phyloP scores from a whole-genome alignment of 1,140 invertebrate species.

The Macrosteles quadrilineatus region DNA sequence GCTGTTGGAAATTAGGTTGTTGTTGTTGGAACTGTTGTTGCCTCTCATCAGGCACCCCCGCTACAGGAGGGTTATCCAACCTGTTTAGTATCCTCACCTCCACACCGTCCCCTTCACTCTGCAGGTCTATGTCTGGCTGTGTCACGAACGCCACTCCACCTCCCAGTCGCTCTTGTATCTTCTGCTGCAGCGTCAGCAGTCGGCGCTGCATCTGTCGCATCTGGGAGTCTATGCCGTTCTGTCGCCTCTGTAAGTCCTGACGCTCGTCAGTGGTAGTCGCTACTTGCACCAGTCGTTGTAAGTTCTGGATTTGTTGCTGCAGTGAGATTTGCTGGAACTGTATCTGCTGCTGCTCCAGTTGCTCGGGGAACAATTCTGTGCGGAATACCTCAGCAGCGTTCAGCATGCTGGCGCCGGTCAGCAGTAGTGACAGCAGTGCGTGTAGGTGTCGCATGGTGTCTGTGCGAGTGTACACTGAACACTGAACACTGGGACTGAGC shows the following conservation, averaged over 20 bases:
- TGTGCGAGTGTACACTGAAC: too few relatives aligned
- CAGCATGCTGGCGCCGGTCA: not conserved
- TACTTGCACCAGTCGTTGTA: constrained; percentile 40
- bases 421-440: not conserved
- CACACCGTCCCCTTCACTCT: constrained; percentile 26
- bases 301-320: constrained; percentile 40
- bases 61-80: not conserved
- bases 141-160: constrained; percentile 24
- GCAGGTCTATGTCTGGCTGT: constrained; percentile 38
- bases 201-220: constrained; percentile 38
- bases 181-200: constrained; percentile 36
- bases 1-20: not conserved
- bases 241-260: constrained; percentile 32
- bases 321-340: constrained; percentile 40
- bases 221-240: constrained; percentile 30
- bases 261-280: constrained; percentile 8
- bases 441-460: not conserved
- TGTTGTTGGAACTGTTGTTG: not conserved
- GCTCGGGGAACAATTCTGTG: constrained; percentile 44
- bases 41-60: not conserved
- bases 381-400: constrained; percentile 10
- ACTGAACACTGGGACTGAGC: not conserved
- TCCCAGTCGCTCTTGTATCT: constrained; percentile 43
- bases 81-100: constrained; percentile 34
- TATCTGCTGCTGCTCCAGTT: constrained; percentile 44